Base-by-base conservation (phyloP, 2,888 invertebrate genomes). In the Ophonus ardosiacus region DNA sequence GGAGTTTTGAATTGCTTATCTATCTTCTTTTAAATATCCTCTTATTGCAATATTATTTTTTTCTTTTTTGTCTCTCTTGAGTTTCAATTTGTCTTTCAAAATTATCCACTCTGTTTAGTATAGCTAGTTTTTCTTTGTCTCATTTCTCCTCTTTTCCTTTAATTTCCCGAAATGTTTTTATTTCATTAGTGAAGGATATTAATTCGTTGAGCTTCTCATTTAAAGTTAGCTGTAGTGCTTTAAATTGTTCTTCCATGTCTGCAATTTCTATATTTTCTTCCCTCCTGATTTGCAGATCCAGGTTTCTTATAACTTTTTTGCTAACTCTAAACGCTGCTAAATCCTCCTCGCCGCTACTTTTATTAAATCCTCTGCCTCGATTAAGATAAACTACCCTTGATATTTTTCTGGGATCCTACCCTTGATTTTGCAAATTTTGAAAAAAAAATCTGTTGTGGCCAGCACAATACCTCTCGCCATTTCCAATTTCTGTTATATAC, bases 121-220 rank as follows among this genome's bases (percentile, higher is more conserved):
- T 18, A 6, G 7, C 38, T 71, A 21, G 38, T 71, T 31, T 78
- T 80, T 85, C 15, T 78, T 18, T 79, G 57, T 40, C 7, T 31
- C 65, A 56, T 80, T 85, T 79, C 61, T 61, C 68, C n/a, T 81
- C 15, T 17, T 84, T 85, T 86, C 85, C 79, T 71, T 59, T 76
- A n/a, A n/a, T n/a, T n/a, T n/a, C 21, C 43, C 43, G 43, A 3
- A 43, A 43, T 43, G 43, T 1, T 43, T 43, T 43, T 1, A 43
- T 43, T 43, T 43, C 43, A 43, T 43, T 43, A 10, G 43, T 10
- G 5, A 3, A 3, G 1, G 7, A 43, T 43, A 0, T 43, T 43
- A 43, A 43, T 43, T 43, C 43, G 10, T 10, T 43, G 5, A 43
- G 10, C 43, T 3, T 43, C 43, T 7, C 43, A 10, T 43, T 43